Base-by-base conservation (phyloP, 2,888 invertebrate species). In the Pediacus dermestoides region DNA sequence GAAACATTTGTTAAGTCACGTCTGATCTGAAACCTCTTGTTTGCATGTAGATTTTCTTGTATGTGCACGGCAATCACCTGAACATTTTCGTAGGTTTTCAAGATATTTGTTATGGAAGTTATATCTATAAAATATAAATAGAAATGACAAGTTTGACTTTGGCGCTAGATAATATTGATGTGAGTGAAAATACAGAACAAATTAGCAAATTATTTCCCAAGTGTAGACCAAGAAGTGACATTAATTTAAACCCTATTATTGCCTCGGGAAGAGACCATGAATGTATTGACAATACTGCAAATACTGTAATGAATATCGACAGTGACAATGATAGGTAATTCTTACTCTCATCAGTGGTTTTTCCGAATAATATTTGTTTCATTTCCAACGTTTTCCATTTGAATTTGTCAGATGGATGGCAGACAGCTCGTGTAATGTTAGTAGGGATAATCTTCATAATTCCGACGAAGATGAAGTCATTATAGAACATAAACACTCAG, bases 201-300 rank as follows among this genome's bases (percentile, higher is more conserved):
- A 86, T 89, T 73, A 85, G 85, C 65, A 78, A 84, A 68, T 77
- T 88, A 63, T 89, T 88, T 74, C 88, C 88, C 61, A 88, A 88
- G 82, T 88, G 88, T 74, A 80, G 87, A 61, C 88, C 87, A 55
- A 76, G 80, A 63, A 72, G 72, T 58, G 76, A 76, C 67, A 71
- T 74, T 58, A 75, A 75, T 67, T 66, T 75, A 55, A 76, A 76
- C 67, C 71, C 72, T 31, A 67, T 73, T 49, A 64, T 69, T 54
- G 56, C 60, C 50, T 55, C 64, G 49, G 60, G 52, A 50, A 61
- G 62, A 58, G 65, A 68, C 54, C 61, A 68, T 68, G 66, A 67
- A 57, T 60, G 62, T 57, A 60, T 60, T 53, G 70, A 72, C 50
- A 70, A 71, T 63, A 56, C 61, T 48, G 44, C 58, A 46, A 64